Conservation (phyloP, 2,888 invertebrate genomes). For the Alviniconcha strummeri region DNA sequence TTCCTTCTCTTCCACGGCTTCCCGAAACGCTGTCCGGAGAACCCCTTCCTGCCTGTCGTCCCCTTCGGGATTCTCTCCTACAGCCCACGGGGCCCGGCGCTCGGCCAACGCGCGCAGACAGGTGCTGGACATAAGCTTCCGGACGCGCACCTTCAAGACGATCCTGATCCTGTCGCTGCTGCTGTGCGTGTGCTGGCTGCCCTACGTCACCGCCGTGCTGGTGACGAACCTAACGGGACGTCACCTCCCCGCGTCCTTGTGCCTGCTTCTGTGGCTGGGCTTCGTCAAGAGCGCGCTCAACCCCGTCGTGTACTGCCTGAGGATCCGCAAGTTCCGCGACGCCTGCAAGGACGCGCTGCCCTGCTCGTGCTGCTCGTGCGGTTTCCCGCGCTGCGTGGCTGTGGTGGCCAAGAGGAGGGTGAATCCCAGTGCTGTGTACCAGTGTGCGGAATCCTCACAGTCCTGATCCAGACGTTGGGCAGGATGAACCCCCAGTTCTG, state of each 20-base stretch:
- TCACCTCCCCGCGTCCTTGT: constrained; percentile 35
- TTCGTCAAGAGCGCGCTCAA: constrained; percentile 63
- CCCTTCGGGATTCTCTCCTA: background rate
- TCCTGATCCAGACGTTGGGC: background rate
- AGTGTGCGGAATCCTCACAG: background rate
- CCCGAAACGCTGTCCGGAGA: background rate
- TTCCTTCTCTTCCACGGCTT: background rate
- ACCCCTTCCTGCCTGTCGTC: constrained; percentile 9
- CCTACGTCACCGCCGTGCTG: constrained; percentile 52
- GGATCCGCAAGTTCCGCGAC: constrained; percentile 60
- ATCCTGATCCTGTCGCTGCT: constrained; percentile 61
- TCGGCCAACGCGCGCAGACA: constrained; percentile 30
- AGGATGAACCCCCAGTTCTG: background rate
- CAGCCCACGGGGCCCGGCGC: background rate
- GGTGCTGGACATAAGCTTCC: constrained; percentile 59
- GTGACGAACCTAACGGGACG: constrained; percentile 39
- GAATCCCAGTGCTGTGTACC: constrained; percentile 47
- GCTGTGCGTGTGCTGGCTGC: constrained; percentile 58
- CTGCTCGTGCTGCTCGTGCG: background rate
- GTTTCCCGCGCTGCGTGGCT: constrained; percentile 22
- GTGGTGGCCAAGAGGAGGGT: constrained; percentile 38
- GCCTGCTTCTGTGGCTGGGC: constrained; percentile 51
- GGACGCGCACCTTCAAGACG: constrained; percentile 65
- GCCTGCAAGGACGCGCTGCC: constrained; percentile 46
- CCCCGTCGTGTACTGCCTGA: constrained; percentile 62